Base-by-base conservation (phyloP, 2,797 vertebrate genomes). In the Cheracebus regulus region DNA sequence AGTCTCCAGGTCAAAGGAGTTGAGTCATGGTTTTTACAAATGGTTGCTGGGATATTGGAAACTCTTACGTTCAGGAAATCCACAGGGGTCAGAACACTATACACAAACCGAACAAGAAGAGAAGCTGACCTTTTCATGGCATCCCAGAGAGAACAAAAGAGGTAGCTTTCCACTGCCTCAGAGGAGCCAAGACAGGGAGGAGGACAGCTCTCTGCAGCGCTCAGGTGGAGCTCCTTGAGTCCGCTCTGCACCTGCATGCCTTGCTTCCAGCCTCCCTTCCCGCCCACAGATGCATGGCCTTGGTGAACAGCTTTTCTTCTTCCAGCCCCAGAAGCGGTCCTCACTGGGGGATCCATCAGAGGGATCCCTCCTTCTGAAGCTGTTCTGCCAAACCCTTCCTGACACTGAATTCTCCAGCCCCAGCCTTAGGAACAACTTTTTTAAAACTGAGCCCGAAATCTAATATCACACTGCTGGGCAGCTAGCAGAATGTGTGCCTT, bases 21-120 rank as follows among this genome's bases (percentile, higher is more conserved):
- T 55, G 50, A 61, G 28, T 26, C 8, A 0, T 50, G 36, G 15
- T 83, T 46, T 52, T 85, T 82, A 13, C 52, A 61, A 95, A 95
- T 58, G 76, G 75, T 88, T 57, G 24, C 48, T 26, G 44, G 79
- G 20, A 5, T 57, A 86, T 78, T 46, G 10, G 28, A 79, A 92
- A 84, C 48, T 41, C 57, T 92, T 82, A 70, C 19, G 75, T 93
- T 83, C 46, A 86, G 44, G 55, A 86, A 88, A 57, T 78, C 30
- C 28, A 36, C 15, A 46, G 67, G 39, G n/a, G 73, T 67, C 5
- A 39, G 76, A 82, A 61, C 13, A 84, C 41, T n/a, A 52, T 26
- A 70, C 11, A 61, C 14, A 55, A 64, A 58, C 11, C n/a, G 48
- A 93, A 88, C 7, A 20, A 10, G 41, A 90, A 91, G 72, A 92